Evolutionary conservation across 92 coral and sea anemone genomes (phyloP).

Genomic region (Parazoanthus darwini): DNA sequence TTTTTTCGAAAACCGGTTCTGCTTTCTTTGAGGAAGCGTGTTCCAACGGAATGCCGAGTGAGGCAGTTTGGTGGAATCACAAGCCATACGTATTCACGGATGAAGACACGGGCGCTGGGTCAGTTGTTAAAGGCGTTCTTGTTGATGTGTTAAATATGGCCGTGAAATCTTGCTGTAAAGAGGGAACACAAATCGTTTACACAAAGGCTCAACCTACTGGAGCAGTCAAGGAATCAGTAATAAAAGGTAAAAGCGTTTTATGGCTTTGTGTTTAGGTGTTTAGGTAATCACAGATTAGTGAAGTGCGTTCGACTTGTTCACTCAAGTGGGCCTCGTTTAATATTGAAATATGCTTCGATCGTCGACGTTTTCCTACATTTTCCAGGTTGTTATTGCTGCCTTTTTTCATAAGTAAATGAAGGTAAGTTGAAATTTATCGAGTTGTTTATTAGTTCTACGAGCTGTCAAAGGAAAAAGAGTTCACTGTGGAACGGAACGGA

Average conservation of each 20-base stretch:
- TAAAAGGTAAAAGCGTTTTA: not conserved
- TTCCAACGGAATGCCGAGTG: conserved; percentile 43
- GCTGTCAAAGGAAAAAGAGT: too few relatives aligned
- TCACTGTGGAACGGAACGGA: too few relatives aligned
- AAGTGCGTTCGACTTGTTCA: too few relatives aligned
- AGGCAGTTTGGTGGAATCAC: conserved; percentile 65
- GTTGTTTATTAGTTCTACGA: too few relatives aligned
- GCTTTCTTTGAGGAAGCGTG: conserved; percentile 54
- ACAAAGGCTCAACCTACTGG: not conserved
- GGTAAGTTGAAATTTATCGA: too few relatives aligned
- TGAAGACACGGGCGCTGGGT: not conserved
- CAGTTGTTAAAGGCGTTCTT: conserved; percentile 56
- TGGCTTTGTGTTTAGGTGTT: too few relatives aligned
- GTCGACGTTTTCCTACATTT: too few relatives aligned
- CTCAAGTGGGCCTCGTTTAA: too few relatives aligned
- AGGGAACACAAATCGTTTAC: conserved; percentile 33
- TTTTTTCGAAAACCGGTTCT: conserved; percentile 21
- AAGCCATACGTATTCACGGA: conserved; percentile 65
- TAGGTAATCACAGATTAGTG: too few relatives aligned
- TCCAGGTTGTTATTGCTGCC: too few relatives aligned
- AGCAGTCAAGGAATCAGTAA: conserved; percentile 28
- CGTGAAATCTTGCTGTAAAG: conserved; percentile 61
- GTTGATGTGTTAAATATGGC: conserved; percentile 70
- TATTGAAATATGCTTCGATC: too few relatives aligned
- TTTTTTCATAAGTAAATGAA: too few relatives aligned